Evolutionary conservation across 2,113 vertebrate species (phyloP).

Genomic region (Hippotragus niger): DNA sequence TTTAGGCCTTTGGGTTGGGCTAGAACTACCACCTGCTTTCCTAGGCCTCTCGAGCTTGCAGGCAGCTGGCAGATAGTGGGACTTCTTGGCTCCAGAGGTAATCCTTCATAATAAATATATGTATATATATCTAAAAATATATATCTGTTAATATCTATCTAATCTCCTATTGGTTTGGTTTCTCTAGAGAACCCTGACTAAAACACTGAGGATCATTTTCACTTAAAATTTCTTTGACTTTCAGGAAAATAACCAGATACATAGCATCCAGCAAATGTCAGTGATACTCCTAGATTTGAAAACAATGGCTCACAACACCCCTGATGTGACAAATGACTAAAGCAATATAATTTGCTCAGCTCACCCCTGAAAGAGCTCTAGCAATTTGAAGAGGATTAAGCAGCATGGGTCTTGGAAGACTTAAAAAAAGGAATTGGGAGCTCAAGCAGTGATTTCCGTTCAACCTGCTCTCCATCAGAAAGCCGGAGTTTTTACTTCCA

Average conservation of each 20-base stretch:
- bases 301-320: neutral
- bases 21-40: neutral
- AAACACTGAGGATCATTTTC: constrained; percentile 1
- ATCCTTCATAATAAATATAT: neutral
- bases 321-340: neutral
- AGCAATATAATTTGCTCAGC: neutral
- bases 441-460: neutral
- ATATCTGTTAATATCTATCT: neutral
- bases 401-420: neutral
- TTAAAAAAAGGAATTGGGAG: neutral
- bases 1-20: neutral
- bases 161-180: neutral
- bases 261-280: neutral
- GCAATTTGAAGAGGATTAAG: neutral
- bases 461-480: neutral
- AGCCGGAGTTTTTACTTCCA: neutral
- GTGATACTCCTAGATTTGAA: neutral
- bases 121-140: neutral
- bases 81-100: neutral
- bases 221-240: neutral
- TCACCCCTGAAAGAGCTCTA: neutral
- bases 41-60: neutral
- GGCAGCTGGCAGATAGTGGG: neutral
- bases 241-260: neutral
- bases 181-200: neutral